Evolutionary conservation across 1,140 invertebrate genomes (phyloP).

Genomic region (Aphelinus atriplicis): DNA sequence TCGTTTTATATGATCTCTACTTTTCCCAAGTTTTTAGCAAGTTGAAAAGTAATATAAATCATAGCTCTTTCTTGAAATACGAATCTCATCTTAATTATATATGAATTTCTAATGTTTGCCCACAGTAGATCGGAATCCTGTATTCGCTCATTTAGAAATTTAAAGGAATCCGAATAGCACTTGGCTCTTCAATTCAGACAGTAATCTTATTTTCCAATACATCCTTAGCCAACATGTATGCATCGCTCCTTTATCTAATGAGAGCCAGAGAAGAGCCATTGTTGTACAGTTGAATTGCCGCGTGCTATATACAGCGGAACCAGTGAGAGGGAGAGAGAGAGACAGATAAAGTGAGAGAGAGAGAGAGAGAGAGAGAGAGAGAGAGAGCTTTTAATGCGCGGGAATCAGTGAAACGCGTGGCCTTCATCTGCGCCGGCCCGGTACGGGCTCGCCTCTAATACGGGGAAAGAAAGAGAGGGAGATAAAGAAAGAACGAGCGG

Average conservation of each 20-base stretch:
- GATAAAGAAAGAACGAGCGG: constrained; percentile 31
- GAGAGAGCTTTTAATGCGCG: constrained; percentile 22
- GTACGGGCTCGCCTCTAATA: constrained; percentile 11
- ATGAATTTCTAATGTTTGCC: no score
- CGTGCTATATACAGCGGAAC: neutral
- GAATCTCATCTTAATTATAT: no score
- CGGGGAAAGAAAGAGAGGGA: constrained; percentile 28
- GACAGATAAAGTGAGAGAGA: neutral
- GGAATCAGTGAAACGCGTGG: constrained; percentile 15
- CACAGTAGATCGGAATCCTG: no score
- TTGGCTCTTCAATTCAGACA: no score
- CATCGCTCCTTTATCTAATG: constrained; percentile 6
- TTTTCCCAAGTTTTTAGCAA: no score
- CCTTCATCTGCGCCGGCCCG: neutral
- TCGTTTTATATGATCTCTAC: no score
- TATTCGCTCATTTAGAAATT: no score
- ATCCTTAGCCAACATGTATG: no score
- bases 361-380: neutral
- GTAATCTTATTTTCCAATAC: no score
- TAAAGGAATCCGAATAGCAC: no score
- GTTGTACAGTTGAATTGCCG: constrained; percentile 13
- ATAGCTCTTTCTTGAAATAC: no score
- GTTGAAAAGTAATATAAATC: no score
- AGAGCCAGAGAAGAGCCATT: constrained; percentile 1
- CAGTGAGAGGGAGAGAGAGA: neutral